Evolutionary conservation across 2,888 invertebrate genomes (phyloP).

Genomic region (Drosophila putrida): DNA sequence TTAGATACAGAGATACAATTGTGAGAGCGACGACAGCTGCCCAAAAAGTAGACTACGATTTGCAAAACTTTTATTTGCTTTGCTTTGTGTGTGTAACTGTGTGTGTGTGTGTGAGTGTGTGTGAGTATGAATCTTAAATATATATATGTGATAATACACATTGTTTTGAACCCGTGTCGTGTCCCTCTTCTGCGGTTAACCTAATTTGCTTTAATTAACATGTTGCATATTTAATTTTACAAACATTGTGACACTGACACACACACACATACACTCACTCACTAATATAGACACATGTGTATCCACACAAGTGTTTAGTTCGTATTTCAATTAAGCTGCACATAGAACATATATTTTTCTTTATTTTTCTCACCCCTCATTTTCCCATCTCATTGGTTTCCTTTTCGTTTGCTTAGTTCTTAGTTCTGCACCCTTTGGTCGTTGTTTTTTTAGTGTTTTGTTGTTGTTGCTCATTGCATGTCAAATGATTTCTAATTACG

Average conservation of each 20-base stretch:
- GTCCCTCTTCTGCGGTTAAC: slow-evolving; percentile 61
- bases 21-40: slow-evolving; percentile 2
- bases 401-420: slow-evolving; percentile 18
- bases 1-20: too few relatives aligned
- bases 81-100: slow-evolving; percentile 4
- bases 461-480: slow-evolving; percentile 48
- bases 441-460: neutral
- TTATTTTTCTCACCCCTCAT: slow-evolving; percentile 11
- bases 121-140: slow-evolving; percentile 20
- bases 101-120: slow-evolving; percentile 11
- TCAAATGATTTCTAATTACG: slow-evolving; percentile 66
- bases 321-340: slow-evolving; percentile 68
- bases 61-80: neutral
- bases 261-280: slow-evolving; percentile 14
- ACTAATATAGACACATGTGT: neutral
- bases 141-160: slow-evolving; percentile 31
- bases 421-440: neutral
- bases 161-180: slow-evolving; percentile 14
- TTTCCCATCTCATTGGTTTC: neutral
- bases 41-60: slow-evolving; percentile 55
- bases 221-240: slow-evolving; percentile 75
- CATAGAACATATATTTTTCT: slow-evolving; percentile 12
- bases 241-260: slow-evolving; percentile 53
- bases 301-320: slow-evolving; percentile 50
- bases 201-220: slow-evolving; percentile 81